Evolutionary conservation across 2,797 vertebrate genomes (phyloP).

Genomic region (Phyllotis vaccarum): DNA sequence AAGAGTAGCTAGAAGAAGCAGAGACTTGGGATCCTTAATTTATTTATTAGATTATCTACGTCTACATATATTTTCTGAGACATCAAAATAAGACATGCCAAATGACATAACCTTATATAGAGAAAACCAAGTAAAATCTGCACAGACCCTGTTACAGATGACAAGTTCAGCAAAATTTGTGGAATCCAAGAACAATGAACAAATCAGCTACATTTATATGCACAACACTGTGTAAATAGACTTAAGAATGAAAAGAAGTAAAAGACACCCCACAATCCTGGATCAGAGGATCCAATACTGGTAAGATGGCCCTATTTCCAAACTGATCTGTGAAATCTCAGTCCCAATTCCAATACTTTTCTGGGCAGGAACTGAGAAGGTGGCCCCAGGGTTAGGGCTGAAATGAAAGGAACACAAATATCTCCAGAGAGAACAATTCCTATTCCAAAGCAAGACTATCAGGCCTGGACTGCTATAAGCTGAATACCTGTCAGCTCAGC

Average conservation of each 20-base stretch:
- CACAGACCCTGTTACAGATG: neutral
- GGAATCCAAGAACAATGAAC: neutral
- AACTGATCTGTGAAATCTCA: neutral
- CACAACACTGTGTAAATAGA: too few relatives aligned
- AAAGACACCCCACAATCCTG: neutral
- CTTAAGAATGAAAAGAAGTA: too few relatives aligned
- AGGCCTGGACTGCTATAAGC: neutral
- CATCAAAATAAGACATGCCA: neutral
- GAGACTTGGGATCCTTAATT: constrained; percentile 10
- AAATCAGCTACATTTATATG: neutral
- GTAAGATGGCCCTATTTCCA: neutral
- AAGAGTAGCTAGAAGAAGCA: neutral
- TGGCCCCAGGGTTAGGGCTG: neutral
- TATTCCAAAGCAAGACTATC: neutral
- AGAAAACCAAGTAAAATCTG: neutral
- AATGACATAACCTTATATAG: neutral
- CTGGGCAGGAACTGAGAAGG: neutral
- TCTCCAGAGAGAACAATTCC: neutral
- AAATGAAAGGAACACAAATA: neutral
- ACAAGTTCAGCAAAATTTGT: neutral
- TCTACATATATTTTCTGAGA: neutral
- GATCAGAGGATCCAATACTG: neutral
- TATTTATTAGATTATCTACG: neutral
- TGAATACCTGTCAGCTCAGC: neutral
- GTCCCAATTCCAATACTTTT: neutral